A percentile compares a stretch with the other conserved stretches of the same genome.
Conservation (phyloP, 2,113 vertebrate genomes). For the Dasyurus viverrinus region DNA sequence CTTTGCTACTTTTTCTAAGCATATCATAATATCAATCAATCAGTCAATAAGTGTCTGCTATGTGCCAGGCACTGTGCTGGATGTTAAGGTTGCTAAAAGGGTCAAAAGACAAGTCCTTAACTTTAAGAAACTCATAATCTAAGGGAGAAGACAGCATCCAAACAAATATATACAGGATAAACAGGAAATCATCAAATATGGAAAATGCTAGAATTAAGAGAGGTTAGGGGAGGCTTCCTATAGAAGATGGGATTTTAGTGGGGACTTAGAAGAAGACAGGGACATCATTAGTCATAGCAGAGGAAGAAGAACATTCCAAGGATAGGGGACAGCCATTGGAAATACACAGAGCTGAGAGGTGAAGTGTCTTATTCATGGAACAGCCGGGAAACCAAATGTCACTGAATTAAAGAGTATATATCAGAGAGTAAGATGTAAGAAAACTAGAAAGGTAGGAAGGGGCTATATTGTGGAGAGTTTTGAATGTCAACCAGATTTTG, state of each 20-base stretch:
- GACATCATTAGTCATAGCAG: neutral
- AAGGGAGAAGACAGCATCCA: neutral
- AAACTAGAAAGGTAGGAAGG: neutral
- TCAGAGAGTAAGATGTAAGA: neutral
- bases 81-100: neutral
- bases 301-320: neutral
- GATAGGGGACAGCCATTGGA: neutral
- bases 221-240: too few species aligned
- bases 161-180: neutral
- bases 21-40: neutral
- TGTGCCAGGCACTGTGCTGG: neutral
- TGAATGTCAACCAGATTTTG: neutral
- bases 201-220: neutral
- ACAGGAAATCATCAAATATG: neutral
- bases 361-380: neutral
- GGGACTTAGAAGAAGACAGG: neutral
- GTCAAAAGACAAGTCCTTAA: neutral
- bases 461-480: neutral
- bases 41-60: neutral
- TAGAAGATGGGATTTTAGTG: neutral
- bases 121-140: neutral
- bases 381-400: neutral
- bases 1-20: neutral
- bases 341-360: too few species aligned
- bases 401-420: neutral